Evolutionary conservation across 2,888 invertebrate genomes (phyloP).

Genomic region (Cremastinae sp.): DNA sequence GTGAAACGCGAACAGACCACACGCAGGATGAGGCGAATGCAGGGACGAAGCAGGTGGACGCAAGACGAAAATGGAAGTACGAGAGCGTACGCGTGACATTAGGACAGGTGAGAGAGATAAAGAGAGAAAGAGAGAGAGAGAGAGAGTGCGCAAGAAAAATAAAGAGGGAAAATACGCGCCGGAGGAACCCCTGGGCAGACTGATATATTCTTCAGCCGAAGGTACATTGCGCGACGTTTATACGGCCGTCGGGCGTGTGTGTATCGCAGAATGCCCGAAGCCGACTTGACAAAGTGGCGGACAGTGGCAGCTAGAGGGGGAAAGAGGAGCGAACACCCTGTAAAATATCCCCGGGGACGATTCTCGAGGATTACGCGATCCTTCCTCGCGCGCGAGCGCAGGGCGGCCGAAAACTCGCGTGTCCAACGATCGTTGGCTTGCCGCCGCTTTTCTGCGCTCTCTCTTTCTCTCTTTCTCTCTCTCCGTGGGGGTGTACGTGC

Average conservation of each 20-base stretch:
- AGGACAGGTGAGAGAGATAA: slow-evolving; percentile 7
- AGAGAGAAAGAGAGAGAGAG: neutral
- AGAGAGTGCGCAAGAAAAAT: neutral
- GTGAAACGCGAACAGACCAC: slow-evolving; percentile 5
- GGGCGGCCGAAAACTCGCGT: slow-evolving; percentile 58
- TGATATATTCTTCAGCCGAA: slow-evolving; percentile 29
- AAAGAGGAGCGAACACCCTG: slow-evolving; percentile 65
- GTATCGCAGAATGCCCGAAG: slow-evolving; percentile 31
- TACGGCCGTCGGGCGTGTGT: slow-evolving; percentile 29
- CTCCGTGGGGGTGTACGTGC: slow-evolving; percentile 22
- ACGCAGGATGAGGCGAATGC: neutral
- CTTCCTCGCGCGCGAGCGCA: slow-evolving; percentile 63
- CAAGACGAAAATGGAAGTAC: slow-evolving; percentile 31
- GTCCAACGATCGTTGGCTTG: slow-evolving; percentile 63
- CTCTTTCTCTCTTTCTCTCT: neutral
- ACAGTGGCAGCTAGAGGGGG: slow-evolving; percentile 50
- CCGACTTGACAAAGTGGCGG: slow-evolving; percentile 68
- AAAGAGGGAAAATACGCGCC: neutral
- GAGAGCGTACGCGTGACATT: neutral
- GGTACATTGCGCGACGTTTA: slow-evolving; percentile 28
- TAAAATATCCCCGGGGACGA: slow-evolving; percentile 72
- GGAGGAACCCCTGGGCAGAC: slow-evolving; percentile 21
- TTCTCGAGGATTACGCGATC: slow-evolving; percentile 73
- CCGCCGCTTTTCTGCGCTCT: slow-evolving; percentile 25
- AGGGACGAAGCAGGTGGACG: slow-evolving; percentile 8